Percentiles rank a stretch among this genome's conserved stretches.
These are phyloP conservation scores for Bombus vancouverensis DNA, from an alignment of 1,140 invertebrate species.

Conservation along the genomic window DNA sequence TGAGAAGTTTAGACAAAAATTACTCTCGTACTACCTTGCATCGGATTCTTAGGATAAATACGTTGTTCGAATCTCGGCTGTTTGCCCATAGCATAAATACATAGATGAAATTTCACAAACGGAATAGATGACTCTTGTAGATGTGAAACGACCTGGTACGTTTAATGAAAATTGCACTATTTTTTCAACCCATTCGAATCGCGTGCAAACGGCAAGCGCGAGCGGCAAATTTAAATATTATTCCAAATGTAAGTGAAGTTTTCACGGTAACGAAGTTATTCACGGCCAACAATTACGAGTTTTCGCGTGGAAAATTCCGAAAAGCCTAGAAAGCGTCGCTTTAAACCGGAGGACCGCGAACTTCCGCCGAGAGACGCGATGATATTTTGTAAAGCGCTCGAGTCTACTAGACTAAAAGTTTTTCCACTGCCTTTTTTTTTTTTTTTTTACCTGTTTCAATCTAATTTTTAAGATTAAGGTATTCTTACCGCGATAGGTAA, in stretches of 20 bases:
- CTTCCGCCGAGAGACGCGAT: neutral
- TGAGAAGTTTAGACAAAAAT: too few species aligned
- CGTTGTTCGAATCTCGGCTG: too few species aligned
- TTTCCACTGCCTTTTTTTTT: neutral
- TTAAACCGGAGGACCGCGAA: conserved; percentile 10
- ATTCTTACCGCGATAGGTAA: neutral
- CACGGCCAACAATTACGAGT: conserved; percentile 32
- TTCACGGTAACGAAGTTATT: conserved; percentile 32
- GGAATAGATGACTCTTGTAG: neutral
- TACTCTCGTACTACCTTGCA: too few species aligned
- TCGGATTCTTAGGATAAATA: too few species aligned
- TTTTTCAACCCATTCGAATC: conserved; percentile 6
- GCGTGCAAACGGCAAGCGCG: neutral
- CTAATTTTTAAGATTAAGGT: conserved; percentile 9
- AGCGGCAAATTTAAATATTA: conserved; percentile 25
- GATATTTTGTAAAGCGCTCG: neutral
- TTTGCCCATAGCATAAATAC: too few species aligned
- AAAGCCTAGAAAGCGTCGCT: conserved; percentile 19
- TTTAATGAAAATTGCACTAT: neutral
- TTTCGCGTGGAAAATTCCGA: conserved; percentile 23
- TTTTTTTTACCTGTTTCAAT: neutral
- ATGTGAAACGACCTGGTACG: neutral
- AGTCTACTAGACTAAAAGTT: neutral
- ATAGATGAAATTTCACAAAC: neutral
- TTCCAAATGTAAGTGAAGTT: conserved; percentile 20